Conservation (phyloP, 92 coral and sea anemone genomes). For the Phenganax marumi region DNA sequence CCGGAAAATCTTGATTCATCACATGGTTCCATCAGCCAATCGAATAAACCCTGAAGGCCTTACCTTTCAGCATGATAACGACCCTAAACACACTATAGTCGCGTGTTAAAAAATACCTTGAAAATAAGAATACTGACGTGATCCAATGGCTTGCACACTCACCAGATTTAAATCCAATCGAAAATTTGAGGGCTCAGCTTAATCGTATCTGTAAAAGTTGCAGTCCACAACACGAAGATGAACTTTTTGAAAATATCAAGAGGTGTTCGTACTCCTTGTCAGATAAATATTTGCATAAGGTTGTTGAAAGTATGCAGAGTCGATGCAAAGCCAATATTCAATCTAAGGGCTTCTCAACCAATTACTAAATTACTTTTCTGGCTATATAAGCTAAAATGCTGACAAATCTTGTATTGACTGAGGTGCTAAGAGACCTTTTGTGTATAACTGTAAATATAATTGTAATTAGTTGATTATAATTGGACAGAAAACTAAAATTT, state of each 20-base stretch:
- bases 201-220: constrained; percentile 4
- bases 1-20: constrained; percentile 19
- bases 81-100: constrained; percentile 37
- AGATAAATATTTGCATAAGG: constrained; percentile 16
- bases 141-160: constrained; percentile 42
- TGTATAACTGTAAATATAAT: no score
- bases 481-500: no score
- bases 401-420: no score
- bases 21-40: constrained; percentile 26
- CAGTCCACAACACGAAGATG: constrained; percentile 11
- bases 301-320: constrained; percentile 26
- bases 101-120: constrained; percentile 11
- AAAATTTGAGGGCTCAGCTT: constrained; percentile 39
- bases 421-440: no score
- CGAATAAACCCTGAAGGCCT: constrained; percentile 28
- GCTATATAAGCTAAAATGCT: neutral
- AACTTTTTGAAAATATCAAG: constrained; percentile 3
- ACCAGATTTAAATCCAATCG: constrained; percentile 45
- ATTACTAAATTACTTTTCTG: neutral
- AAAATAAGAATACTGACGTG: constrained; percentile 10
- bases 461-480: no score
- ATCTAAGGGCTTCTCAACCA: constrained; percentile 26
- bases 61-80: constrained; percentile 40
- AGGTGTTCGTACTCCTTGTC: neutral
- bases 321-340: constrained; percentile 23